Evolutionary conservation across 2,797 vertebrate species (phyloP).

Genomic region (Rallus crepitans): DNA sequence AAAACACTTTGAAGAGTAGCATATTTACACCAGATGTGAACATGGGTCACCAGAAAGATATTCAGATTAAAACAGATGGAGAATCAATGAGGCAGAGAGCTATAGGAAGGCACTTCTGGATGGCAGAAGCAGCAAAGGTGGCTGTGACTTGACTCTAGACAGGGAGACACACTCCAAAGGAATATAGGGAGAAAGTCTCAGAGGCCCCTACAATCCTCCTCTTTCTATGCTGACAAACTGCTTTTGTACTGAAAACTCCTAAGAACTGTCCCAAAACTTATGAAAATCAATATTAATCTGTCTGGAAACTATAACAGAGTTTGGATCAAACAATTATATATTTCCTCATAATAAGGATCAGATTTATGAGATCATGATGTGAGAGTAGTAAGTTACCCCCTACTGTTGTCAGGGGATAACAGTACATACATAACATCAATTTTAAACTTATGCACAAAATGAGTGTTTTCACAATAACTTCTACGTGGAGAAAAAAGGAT

Average conservation of each 20-base stretch:
- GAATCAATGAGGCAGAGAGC: constrained; percentile 53
- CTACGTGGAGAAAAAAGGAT: neutral
- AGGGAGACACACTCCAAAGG: neutral
- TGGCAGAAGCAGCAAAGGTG: neutral
- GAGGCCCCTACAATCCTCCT: neutral
- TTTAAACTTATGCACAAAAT: neutral
- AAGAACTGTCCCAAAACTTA: neutral
- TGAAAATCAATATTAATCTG: neutral
- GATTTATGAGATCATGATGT: neutral
- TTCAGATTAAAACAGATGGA: constrained; percentile 59
- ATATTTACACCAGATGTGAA: constrained; percentile 61
- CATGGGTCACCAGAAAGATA: constrained; percentile 57
- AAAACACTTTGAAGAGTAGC: constrained; percentile 35
- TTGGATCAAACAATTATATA: neutral
- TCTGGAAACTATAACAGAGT: neutral
- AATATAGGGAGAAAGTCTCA: neutral
- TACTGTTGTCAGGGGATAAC: neutral
- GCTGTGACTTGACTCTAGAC: neutral
- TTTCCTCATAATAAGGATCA: neutral
- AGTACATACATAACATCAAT: neutral
- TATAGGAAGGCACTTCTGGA: constrained; percentile 8
- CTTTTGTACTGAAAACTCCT: neutral
- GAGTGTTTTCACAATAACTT: neutral
- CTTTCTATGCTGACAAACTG: neutral
- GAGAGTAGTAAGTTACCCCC: neutral